Evolutionary conservation across 2,888 invertebrate species (phyloP).

Genomic region (Lacanobia wlatinum): DNA sequence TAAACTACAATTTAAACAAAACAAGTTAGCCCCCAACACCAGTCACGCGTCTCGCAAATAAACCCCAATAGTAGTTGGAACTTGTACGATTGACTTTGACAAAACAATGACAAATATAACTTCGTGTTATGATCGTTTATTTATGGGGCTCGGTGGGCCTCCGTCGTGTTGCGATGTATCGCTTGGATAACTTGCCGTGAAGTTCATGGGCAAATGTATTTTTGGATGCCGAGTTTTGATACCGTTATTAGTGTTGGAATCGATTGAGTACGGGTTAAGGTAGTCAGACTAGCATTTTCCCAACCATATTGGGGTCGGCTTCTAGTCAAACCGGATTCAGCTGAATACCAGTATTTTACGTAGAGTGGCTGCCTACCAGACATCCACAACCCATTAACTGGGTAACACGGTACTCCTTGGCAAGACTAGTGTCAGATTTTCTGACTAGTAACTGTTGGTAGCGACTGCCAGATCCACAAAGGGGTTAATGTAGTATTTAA

Average conservation of each 20-base stretch:
- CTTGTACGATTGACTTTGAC: conserved; percentile 47
- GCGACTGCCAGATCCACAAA: too few species aligned
- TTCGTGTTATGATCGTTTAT: conserved; percentile 48
- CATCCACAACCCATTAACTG: too few species aligned
- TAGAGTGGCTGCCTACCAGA: too few species aligned
- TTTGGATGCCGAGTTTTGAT: not conserved
- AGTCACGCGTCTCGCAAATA: conserved; percentile 25
- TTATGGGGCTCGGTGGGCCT: conserved; percentile 21
- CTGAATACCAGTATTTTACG: too few species aligned
- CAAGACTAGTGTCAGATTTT: too few species aligned
- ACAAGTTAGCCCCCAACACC: not conserved
- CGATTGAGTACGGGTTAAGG: too few species aligned
- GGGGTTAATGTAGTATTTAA: too few species aligned
- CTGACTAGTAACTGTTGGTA: too few species aligned
- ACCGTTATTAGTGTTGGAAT: not conserved
- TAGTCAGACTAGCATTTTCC: too few species aligned
- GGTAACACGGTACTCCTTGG: too few species aligned
- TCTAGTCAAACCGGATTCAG: too few species aligned
- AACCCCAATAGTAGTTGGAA: conserved; percentile 25
- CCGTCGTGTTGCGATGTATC: conserved; percentile 6
- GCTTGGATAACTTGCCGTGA: not conserved
- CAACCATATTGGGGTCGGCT: too few species aligned
- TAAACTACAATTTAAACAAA: not conserved
- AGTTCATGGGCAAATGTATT: conserved; percentile 25
- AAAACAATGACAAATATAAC: conserved; percentile 48